Percentiles rank a stretch among this genome's conserved stretches.
Conservation (phyloP, 2,797 vertebrate genomes). For the Monodelphis domestica region DNA sequence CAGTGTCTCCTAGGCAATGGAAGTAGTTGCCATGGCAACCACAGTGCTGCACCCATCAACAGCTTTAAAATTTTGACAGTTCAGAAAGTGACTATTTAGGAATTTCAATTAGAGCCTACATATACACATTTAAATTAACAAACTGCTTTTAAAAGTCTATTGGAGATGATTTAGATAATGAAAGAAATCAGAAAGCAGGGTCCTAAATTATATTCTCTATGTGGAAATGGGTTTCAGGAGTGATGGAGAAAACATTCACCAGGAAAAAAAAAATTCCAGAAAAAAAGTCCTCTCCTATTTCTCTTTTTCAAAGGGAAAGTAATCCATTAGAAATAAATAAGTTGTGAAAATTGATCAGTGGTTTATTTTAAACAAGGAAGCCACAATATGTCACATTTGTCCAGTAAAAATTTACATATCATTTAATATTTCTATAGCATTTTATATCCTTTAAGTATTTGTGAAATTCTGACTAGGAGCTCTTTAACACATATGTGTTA, state of each 20-base stretch:
- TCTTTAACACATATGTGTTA: slow-evolving; percentile 7
- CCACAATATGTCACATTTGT: slow-evolving; percentile 59
- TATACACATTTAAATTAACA: slow-evolving; percentile 82
- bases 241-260: slow-evolving; percentile 52
- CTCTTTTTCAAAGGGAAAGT: slow-evolving; percentile 64
- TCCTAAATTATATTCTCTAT: slow-evolving; percentile 73
- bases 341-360: slow-evolving; percentile 69
- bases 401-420: slow-evolving; percentile 53
- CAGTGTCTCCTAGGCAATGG: slow-evolving; percentile 79
- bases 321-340: slow-evolving; percentile 68
- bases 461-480: slow-evolving; percentile 38
- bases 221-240: slow-evolving; percentile 64
- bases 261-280: slow-evolving; percentile 61
- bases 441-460: slow-evolving; percentile 35
- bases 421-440: slow-evolving; percentile 59
- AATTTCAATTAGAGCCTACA: slow-evolving; percentile 85
- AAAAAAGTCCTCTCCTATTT: slow-evolving; percentile 56
- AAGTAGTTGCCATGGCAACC: slow-evolving; percentile 84
- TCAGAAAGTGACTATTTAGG: slow-evolving; percentile 86
- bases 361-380: slow-evolving; percentile 54
- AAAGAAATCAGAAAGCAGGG: slow-evolving; percentile 66
- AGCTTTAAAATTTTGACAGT: slow-evolving; percentile 86
- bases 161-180: slow-evolving; percentile 52
- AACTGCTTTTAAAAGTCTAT: slow-evolving; percentile 43
- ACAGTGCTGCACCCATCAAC: slow-evolving; percentile 82